Conservation (phyloP, 1,140 invertebrate species). For the Tetramorium parvispinum region DNA sequence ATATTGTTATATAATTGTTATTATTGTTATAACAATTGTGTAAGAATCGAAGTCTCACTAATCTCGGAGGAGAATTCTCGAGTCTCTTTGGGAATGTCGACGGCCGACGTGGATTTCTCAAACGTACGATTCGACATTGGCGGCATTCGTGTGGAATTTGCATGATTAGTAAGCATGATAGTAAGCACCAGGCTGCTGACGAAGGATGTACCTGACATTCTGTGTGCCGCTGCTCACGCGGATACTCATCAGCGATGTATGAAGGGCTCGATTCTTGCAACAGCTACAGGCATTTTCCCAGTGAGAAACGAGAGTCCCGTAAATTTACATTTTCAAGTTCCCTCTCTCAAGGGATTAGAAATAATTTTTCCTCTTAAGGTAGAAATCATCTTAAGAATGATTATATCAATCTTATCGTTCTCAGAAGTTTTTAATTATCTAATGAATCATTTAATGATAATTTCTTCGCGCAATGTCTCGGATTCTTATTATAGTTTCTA, state of each 20-base stretch:
- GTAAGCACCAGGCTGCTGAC: slow-evolving; percentile 18
- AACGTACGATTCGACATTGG: slow-evolving; percentile 14
- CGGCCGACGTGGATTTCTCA: slow-evolving; percentile 1
- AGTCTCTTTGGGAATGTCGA: slow-evolving; percentile 13
- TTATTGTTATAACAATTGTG: neutral
- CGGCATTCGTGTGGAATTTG: slow-evolving; percentile 48
- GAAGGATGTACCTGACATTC: slow-evolving; percentile 51
- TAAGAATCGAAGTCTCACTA: neutral
- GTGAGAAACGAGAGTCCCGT: neutral
- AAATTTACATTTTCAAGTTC: slow-evolving; percentile 2
- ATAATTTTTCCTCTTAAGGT: neutral
- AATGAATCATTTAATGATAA: neutral
- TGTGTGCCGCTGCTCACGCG: slow-evolving; percentile 32
- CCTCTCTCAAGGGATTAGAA: neutral
- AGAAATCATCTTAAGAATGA: neutral
- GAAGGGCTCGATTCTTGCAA: slow-evolving; percentile 43
- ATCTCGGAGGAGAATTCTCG: neutral
- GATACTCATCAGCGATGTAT: slow-evolving; percentile 37
- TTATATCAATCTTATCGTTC: neutral
- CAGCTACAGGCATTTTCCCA: slow-evolving; percentile 32
- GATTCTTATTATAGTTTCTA: neutral
- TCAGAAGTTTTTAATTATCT: neutral
- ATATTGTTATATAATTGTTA: neutral
- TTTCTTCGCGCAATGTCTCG: neutral
- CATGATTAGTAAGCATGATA: slow-evolving; percentile 56